Evolutionary conservation across 2,113 vertebrate species (phyloP).

Genomic region (Choloepus hoffmanni): DNA sequence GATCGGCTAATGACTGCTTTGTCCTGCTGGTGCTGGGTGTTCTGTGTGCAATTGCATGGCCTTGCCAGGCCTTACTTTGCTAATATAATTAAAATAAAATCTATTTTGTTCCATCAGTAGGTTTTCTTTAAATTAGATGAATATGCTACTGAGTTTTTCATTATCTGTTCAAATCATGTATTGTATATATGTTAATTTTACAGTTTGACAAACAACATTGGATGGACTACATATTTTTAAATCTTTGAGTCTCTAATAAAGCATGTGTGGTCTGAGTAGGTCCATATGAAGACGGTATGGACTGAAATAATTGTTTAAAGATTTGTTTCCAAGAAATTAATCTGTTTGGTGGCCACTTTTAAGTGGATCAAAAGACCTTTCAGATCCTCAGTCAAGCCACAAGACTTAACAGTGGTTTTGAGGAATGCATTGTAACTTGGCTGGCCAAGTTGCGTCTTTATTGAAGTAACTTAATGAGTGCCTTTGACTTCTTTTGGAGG

Average conservation of each 20-base stretch:
- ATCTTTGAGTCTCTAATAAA: not conserved
- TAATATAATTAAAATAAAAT: conserved; percentile 4
- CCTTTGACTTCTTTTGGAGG: conserved; percentile 82
- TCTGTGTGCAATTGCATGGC: not conserved
- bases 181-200: not conserved
- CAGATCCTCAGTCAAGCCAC: conserved; percentile 71
- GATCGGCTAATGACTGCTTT: not conserved
- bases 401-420: not conserved
- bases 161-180: not conserved
- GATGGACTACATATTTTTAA: conserved; percentile 60
- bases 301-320: conserved; percentile 54
- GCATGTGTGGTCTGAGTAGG: not conserved
- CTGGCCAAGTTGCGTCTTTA: conserved; percentile 91
- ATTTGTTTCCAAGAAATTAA: conserved; percentile 54
- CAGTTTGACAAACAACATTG: not conserved
- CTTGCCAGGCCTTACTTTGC: not conserved
- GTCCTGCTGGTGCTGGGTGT: not conserved
- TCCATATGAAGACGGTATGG: conserved; percentile 4
- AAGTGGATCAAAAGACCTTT: conserved; percentile 36
- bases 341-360: conserved; percentile 32
- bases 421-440: conserved; percentile 87
- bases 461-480: conserved; percentile 73
- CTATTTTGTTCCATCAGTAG: conserved; percentile 1
- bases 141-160: conserved; percentile 48
- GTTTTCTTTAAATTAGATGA: conserved; percentile 45